These are phyloP conservation scores for Alsophila aescularia DNA, from an alignment of 2,888 invertebrate species.

Conservation along the genomic window DNA sequence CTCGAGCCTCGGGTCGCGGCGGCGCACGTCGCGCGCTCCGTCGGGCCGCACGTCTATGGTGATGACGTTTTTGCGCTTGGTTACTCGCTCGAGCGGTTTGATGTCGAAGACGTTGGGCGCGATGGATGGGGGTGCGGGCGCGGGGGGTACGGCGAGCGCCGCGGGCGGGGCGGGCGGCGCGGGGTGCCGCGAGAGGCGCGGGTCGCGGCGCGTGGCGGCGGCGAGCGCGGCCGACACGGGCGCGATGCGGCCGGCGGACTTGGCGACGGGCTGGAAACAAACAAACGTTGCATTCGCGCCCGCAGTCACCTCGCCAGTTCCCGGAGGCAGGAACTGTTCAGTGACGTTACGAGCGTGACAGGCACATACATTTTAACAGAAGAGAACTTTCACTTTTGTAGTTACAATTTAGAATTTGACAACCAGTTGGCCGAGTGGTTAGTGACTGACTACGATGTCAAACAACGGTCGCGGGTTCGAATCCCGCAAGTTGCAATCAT, in stretches of 20 bases:
- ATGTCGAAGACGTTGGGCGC: constrained; percentile 78
- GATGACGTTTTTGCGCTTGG: constrained; percentile 75
- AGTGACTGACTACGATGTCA: too few relatives aligned
- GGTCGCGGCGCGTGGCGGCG: constrained; percentile 64
- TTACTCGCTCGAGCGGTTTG: constrained; percentile 72
- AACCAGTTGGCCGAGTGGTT: too few relatives aligned
- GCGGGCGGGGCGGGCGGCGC: constrained; percentile 37
- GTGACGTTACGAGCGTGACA: too few relatives aligned
- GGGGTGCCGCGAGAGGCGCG: constrained; percentile 44
- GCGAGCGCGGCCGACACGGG: constrained; percentile 65
- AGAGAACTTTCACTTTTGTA: too few relatives aligned
- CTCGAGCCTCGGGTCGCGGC: constrained; percentile 44
- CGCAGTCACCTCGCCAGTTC: too few relatives aligned
- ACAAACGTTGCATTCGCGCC: constrained; percentile 21
- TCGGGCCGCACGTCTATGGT: constrained; percentile 72
- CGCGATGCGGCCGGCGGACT: constrained; percentile 61
- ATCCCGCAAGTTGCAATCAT: too few relatives aligned
- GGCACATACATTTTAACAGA: too few relatives aligned
- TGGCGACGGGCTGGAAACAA: constrained; percentile 69
- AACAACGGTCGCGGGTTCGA: too few relatives aligned
- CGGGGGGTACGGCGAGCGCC: constrained; percentile 42
- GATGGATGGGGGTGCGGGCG: constrained; percentile 47
- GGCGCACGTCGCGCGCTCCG: constrained; percentile 56
- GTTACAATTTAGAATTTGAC: too few relatives aligned
- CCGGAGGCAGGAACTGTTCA: too few relatives aligned